Percentiles rank a stretch among this genome's conserved stretches.
Evolutionary conservation across 2,888 invertebrate species (phyloP).

Genomic region (Drosophila subquinaria): DNA sequence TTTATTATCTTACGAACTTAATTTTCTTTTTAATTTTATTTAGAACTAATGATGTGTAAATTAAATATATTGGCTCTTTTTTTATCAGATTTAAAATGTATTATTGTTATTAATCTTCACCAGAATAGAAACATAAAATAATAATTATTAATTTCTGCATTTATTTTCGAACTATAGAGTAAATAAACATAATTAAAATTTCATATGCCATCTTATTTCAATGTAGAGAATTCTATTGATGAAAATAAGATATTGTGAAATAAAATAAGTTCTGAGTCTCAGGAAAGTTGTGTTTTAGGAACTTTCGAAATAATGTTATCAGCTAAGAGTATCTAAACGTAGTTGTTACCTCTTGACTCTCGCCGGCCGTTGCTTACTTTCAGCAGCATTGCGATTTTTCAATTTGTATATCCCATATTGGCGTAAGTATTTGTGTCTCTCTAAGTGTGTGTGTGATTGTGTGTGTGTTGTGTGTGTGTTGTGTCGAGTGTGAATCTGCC

Average conservation of each 20-base stretch:
- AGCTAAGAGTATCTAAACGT: constrained; percentile 26
- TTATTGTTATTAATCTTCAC: no score
- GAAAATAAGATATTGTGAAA: not conserved
- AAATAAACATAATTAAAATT: not conserved
- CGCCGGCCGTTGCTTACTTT: constrained; percentile 72
- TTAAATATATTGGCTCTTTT: no score
- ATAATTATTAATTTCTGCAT: no score
- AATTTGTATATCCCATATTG: constrained; percentile 51
- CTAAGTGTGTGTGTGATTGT: no score
- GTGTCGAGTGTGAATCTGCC: constrained; percentile 52
- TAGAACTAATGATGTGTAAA: no score
- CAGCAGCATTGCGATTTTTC: constrained; percentile 55
- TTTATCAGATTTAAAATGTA: no score
- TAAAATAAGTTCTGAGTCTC: not conserved
- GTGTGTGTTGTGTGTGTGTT: no score
- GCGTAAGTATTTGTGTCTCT: constrained; percentile 22
- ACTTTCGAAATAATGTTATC: not conserved
- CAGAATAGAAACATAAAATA: no score
- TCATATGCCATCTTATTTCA: not conserved
- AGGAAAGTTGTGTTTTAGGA: not conserved
- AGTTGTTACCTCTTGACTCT: constrained; percentile 6
- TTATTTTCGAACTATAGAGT: not conserved
- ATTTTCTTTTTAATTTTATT: no score
- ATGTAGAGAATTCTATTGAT: not conserved
- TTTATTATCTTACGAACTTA: no score